Evolutionary conservation across 2,888 invertebrate species (phyloP).

Genomic region (Panorpa germanica): DNA sequence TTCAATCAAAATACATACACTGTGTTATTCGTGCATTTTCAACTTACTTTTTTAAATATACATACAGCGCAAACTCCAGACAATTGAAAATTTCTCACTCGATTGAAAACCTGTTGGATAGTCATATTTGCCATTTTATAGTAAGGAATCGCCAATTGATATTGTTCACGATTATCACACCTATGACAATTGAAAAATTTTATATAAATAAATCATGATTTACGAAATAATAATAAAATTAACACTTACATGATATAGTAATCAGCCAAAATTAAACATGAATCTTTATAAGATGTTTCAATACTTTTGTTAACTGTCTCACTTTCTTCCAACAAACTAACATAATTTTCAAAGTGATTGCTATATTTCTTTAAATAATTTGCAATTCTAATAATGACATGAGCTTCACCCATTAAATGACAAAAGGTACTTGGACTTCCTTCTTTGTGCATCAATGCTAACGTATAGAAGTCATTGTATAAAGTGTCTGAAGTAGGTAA

Average conservation of each 20-base stretch:
- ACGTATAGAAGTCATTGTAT: slow-evolving; percentile 48
- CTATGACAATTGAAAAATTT: slow-evolving; percentile 2
- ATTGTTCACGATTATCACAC: slow-evolving; percentile 17
- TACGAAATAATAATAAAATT: not conserved
- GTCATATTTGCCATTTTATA: slow-evolving; percentile 31
- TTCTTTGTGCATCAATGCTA: slow-evolving; percentile 41
- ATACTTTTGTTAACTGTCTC: slow-evolving; percentile 7
- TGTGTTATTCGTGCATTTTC: too few relatives aligned
- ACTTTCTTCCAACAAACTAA: slow-evolving; percentile 18
- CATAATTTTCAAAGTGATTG: slow-evolving; percentile 18
- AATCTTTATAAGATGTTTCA: slow-evolving; percentile 23
- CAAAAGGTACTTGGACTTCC: slow-evolving; percentile 47
- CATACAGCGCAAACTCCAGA: too few relatives aligned
- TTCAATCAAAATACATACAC: too few relatives aligned
- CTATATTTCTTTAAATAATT: slow-evolving; percentile 22
- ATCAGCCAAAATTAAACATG: slow-evolving; percentile 34
- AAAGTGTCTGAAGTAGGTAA: slow-evolving; percentile 41
- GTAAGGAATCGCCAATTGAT: slow-evolving; percentile 29
- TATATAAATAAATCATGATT: slow-evolving; percentile 1
- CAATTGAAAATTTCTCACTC: too few relatives aligned
- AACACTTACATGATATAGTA: slow-evolving; percentile 28
- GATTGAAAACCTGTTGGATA: slow-evolving; percentile 26
- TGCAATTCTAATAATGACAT: slow-evolving; percentile 38
- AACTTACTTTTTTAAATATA: too few relatives aligned
- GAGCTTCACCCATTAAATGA: slow-evolving; percentile 53